Conservation (phyloP, 2,888 invertebrate species). For the Pecten maximus region DNA sequence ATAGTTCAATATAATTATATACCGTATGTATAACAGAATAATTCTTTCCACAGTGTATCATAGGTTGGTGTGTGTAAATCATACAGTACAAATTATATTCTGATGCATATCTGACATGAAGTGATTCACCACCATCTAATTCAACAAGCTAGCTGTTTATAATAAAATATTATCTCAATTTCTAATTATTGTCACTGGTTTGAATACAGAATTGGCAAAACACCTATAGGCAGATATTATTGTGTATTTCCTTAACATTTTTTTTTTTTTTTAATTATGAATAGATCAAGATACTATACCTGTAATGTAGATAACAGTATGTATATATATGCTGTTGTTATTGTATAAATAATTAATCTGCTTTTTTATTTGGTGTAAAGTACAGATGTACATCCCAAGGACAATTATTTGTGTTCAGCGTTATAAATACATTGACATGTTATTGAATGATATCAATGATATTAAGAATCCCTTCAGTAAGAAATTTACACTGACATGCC, state of each 20-base stretch:
- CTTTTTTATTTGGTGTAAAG: not conserved
- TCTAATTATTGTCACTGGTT: not conserved
- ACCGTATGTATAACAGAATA: not conserved
- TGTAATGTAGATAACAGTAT: not conserved
- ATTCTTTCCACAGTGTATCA: not conserved
- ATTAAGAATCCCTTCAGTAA: not conserved
- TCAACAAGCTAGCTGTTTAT: not conserved
- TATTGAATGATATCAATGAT: not conserved
- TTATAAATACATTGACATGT: not conserved
- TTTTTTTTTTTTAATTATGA: not conserved
- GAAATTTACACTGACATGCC: not conserved
- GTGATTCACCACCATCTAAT: not conserved
- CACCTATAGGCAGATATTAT: not conserved
- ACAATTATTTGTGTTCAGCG: not conserved
- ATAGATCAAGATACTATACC: not conserved
- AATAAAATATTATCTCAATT: not conserved
- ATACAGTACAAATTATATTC: not conserved
- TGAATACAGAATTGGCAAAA: not conserved
- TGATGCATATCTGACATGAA: not conserved
- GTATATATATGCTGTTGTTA: not conserved
- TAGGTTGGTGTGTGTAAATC: not conserved
- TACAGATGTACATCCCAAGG: not conserved
- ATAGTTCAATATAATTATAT: conserved; percentile 30
- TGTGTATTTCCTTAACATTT: not conserved
- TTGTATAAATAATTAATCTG: not conserved